Percentiles rank a stretch among this genome's conserved stretches.
Conservation (phyloP, 2,888 invertebrate species). For the Nomada fabriciana region DNA sequence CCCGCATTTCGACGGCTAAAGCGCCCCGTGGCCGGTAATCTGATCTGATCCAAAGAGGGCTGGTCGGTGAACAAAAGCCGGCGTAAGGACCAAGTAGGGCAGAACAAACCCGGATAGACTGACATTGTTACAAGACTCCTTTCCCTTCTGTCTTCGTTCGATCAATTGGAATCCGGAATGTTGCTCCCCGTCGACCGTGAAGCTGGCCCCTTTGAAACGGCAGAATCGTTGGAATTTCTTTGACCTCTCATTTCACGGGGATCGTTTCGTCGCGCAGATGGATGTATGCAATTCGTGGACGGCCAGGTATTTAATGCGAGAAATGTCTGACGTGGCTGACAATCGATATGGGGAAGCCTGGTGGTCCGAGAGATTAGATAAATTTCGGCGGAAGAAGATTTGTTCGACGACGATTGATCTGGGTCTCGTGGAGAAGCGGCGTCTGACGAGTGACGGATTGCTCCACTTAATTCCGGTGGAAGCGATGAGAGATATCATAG, state of each 20-base stretch:
- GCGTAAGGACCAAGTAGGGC: conserved; percentile 73
- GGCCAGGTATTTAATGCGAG: neutral
- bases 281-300: neutral
- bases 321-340: neutral
- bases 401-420: conserved; percentile 13
- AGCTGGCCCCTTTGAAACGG: conserved; percentile 6
- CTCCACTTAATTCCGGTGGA: conserved; percentile 13
- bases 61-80: conserved; percentile 76
- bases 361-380: neutral
- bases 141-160: conserved; percentile 1
- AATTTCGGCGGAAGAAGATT: conserved; percentile 12
- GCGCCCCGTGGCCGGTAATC: conserved; percentile 77
- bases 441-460: conserved; percentile 10
- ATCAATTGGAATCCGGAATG: neutral
- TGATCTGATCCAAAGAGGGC: conserved; percentile 77
- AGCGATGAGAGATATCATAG: neutral
- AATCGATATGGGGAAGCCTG: neutral
- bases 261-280: neutral
- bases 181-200: conserved; percentile 3
- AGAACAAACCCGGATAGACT: conserved; percentile 76
- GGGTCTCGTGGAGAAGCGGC: neutral
- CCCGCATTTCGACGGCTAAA: conserved; percentile 77
- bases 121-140: conserved; percentile 75
- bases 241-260: neutral
- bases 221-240: conserved; percentile 38